Base-by-base conservation (phyloP, 2,113 vertebrate genomes). In the Anguilla japonica region DNA sequence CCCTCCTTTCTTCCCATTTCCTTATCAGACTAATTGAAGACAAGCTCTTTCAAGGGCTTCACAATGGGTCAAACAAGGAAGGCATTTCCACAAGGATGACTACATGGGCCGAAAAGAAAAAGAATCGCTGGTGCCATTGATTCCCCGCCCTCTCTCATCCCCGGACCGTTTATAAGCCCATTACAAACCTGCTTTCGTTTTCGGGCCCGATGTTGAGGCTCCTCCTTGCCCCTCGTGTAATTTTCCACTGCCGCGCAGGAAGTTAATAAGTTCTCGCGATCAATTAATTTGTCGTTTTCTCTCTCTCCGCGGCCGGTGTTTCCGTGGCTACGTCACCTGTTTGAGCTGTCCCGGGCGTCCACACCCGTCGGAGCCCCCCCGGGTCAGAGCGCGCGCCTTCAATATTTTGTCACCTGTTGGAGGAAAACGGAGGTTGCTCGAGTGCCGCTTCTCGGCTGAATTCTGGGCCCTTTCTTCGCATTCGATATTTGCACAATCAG, bases 1-100 rank as follows among this genome's bases (percentile, higher is more conserved):
- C 18, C 13, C 15, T 56, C 34, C 2, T 85, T 84, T 83, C 87
- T 86, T 90, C 86, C 60, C 88, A 89, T 88, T 88, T 92, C 93
- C 94, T 94, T 92, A 94, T 94, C 94, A 91, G 93, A 92, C 93
- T 94, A 95, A 95, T 95, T 94, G 93, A 95, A 95, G 93, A 94
- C 94, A 95, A 94, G 93, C 92, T 94, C 92, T 94, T 94, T 93
- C 79, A 92, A 91, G 92, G 39, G 84, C 89, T 84, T 67, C 90
- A 95, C 94, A 95, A 95, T 93, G 80, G 91, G 88, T 78, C 91
- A 91, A 90, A 91, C 90, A 89, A 92, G 90, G 94, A 92, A 94
- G 92, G 93, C 89, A 89, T 94, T 95, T 93, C 91, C 83, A 87
- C 85, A 71, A 79, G 18, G 79, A 82, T 82, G 88, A 84, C 83